A percentile compares a stretch with the other conserved stretches of the same genome.
Evolutionary conservation across 2,888 invertebrate genomes (phyloP).

Genomic region (Melikaiella ostensackeni): DNA sequence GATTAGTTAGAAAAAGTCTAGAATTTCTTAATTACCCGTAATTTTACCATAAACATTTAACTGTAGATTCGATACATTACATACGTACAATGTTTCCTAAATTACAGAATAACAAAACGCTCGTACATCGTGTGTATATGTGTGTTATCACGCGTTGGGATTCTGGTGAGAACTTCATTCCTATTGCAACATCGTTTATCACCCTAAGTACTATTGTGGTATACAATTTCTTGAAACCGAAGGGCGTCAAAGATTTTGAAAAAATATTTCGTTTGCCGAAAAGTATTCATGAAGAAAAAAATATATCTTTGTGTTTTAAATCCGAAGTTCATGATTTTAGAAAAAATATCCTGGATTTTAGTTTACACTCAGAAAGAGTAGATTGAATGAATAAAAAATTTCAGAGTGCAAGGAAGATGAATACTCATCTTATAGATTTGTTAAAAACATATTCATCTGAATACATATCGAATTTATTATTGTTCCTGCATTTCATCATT

Average conservation of each 20-base stretch:
- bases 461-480: no score
- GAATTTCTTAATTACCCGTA: conserved; percentile 77
- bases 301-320: background rate
- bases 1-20: conserved; percentile 76
- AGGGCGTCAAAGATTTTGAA: conserved; percentile 14
- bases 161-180: conserved; percentile 11
- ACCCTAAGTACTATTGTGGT: background rate
- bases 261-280: background rate
- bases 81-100: conserved; percentile 22
- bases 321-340: background rate
- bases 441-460: no score
- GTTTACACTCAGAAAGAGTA: no score
- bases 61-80: conserved; percentile 67
- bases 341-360: background rate
- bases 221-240: conserved; percentile 24
- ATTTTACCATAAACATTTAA: conserved; percentile 76
- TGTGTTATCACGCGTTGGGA: conserved; percentile 20
- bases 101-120: conserved; percentile 53
- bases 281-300: background rate
- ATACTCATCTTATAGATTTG: no score
- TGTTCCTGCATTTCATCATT: no score
- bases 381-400: no score
- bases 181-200: background rate
- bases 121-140: conserved; percentile 44
- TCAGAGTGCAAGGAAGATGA: no score